phyloP scores from a whole-genome alignment of 2,888 invertebrate species.

The Hipparchia semele region DNA sequence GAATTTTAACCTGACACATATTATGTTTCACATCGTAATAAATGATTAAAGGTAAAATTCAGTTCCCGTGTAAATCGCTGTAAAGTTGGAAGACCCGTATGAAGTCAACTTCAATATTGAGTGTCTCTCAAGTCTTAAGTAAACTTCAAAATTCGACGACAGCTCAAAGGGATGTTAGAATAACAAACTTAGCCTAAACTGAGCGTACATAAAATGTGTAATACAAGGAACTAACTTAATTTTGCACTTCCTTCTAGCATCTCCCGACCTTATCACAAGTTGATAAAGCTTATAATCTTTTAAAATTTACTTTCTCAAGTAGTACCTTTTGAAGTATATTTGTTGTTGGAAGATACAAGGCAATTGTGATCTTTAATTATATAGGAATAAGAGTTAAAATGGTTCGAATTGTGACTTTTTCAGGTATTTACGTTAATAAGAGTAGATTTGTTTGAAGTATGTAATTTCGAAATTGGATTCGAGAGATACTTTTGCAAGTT shows the following conservation, averaged over 20 bases:
- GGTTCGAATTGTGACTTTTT: not conserved
- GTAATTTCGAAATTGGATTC: not conserved
- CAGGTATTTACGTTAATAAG: not conserved
- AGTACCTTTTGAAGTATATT: not conserved
- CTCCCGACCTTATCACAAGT: not conserved
- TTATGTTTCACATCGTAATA: too few relatives aligned
- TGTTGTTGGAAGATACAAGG: not conserved
- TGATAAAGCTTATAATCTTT: not conserved
- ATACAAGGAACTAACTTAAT: constrained; percentile 5
- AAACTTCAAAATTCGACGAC: constrained; percentile 16
- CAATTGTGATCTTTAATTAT: not conserved
- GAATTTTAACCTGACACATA: too few relatives aligned
- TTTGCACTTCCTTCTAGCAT: not conserved
- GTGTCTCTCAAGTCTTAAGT: not conserved
- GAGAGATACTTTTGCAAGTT: not conserved
- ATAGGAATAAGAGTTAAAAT: not conserved
- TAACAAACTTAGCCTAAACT: constrained; percentile 21
- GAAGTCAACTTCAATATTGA: constrained; percentile 3
- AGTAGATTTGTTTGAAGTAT: not conserved
- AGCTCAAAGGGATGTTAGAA: constrained; percentile 28
- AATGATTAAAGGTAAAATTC: too few relatives aligned
- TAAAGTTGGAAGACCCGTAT: not conserved
- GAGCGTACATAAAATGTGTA: constrained; percentile 8
- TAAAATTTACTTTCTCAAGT: not conserved
- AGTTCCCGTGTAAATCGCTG: not conserved